phyloP scores from a whole-genome alignment of 2,888 invertebrate genomes.

The Pterostichus niger region DNA sequence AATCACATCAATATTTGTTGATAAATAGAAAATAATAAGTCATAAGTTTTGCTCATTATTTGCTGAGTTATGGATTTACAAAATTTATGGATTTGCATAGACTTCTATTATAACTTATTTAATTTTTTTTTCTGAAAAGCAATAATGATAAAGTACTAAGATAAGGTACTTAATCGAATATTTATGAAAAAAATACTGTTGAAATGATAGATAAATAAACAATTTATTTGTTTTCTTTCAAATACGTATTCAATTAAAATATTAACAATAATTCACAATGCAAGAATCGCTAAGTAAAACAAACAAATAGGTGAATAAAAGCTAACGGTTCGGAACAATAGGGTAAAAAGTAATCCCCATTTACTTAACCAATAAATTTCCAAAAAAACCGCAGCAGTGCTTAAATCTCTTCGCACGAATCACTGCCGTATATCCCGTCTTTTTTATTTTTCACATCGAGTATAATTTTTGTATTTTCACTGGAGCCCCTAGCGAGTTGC shows the following conservation, averaged over 20 bases:
- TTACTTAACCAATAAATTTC: conserved; percentile 31
- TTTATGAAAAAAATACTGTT: too few species aligned
- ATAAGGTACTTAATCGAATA: too few species aligned
- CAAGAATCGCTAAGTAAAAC: background rate
- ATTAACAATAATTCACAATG: background rate
- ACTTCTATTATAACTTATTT: too few species aligned
- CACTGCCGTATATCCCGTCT: conserved; percentile 26
- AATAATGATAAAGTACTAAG: too few species aligned
- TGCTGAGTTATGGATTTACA: too few species aligned
- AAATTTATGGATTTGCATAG: too few species aligned
- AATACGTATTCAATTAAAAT: background rate
- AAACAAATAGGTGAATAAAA: conserved; percentile 30
- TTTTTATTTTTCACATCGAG: conserved; percentile 57
- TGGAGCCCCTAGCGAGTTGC: conserved; percentile 7
- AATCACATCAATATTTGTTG: too few species aligned
- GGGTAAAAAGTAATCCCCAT: conserved; percentile 30
- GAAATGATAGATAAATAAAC: too few species aligned
- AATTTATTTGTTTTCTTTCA: too few species aligned
- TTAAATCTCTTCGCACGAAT: conserved; percentile 54
- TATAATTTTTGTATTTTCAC: conserved; percentile 60
- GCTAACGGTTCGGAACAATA: conserved; percentile 6
- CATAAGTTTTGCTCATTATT: too few species aligned
- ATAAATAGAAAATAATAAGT: too few species aligned
- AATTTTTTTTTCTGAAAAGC: too few species aligned
- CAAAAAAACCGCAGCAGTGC: conserved; percentile 20